Evolutionary conservation across 2,797 vertebrate genomes (phyloP), one percentile per base, ranked within the genome.

Genomic region (Platyrinchus mystaceus): DNA sequence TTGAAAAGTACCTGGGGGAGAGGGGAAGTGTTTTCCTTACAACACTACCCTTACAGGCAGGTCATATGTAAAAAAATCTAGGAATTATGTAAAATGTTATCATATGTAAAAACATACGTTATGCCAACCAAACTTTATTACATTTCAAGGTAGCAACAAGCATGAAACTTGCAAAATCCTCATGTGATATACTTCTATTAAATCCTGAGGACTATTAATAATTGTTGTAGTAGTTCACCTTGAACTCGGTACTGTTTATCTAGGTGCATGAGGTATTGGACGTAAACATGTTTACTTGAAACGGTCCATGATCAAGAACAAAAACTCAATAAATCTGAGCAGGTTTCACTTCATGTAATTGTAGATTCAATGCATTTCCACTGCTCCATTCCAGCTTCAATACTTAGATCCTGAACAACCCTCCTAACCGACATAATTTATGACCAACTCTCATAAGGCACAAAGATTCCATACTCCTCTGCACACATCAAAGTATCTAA

Each of bases 271-370:
- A 94, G 73, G 60, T 89, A 94, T 14, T 95, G 80, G 95, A 95
- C 85, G 77, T 87, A 97, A 96, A 96, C 84, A 97, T 90, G 88
- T 95, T 95, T 95, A 94, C 95, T 96, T 97, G 88, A 93, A 97
- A 96, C 85, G 94, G 89, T 62, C 41, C 69, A 36, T 83, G 91
- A 96, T 50, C 91, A 95, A 84, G 94, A 96, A 96, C 93, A 95
- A 95, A 96, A 96, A 97, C 89, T 79, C 89, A 97, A 94, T 97
- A 94, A 97, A 96, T 97, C 85, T 97, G 92, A 95, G 90, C 55
- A 69, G 80, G 80, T 95, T 97, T 91, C 34, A 14, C 79, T 96
- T 69, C 8, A 15, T 92, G 87, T 94, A 93, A 94, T 85, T 24
- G 80, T 85, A 95, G 97, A 86, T 74, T 93, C 89, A 90, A 73